Base-by-base conservation (phyloP, 2,797 vertebrate species). In the Luscinia megarhynchos region DNA sequence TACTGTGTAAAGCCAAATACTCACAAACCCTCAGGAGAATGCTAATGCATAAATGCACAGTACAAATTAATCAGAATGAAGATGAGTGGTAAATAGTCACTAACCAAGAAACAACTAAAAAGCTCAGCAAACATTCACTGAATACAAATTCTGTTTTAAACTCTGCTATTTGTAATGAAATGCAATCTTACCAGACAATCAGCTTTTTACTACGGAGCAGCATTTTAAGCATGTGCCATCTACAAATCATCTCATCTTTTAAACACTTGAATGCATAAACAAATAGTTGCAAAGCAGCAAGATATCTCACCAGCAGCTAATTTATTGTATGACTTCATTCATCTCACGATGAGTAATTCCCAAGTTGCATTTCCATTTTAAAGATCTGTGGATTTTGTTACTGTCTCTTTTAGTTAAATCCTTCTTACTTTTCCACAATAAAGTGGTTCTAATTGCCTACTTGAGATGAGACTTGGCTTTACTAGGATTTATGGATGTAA, bases 231-330 rank as follows among this genome's bases (percentile, higher is more conserved):
- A 64, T 26, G 70, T 5, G 34, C 53, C 26, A 34, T 67, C 43
- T 64, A 73, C 48, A 94, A 93, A 83, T 76, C 70, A 94, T 38
- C 57, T 82, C 4, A 2, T 80, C 57, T 84, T 77, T 87, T 92
- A 74, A 94, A 91, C 75, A 72, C 62, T 68, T 69, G 38, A 90
- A 46, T 13, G 19, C 41, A 66, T 53, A 80, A 94, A 87, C 70
- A 79, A 93, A 79, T 32, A 89, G 58, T 66, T 87, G 69, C 72
- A 91, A 67, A 92, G 67, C 6, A 92, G 57, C 2, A 7, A 89
- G 87, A 73, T 43, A 72, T 81, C 66, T 92, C 79, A 87, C 84
- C 24, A 74, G 69, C 61, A 72, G 72, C 70, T 70, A 20, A 74
- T 90, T 84, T 89, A 80, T 24, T 67, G 29, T 84, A 61, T 23